phyloP scores from a whole-genome alignment of 1,140 invertebrate species.

The Oncopodura yosiiana region DNA sequence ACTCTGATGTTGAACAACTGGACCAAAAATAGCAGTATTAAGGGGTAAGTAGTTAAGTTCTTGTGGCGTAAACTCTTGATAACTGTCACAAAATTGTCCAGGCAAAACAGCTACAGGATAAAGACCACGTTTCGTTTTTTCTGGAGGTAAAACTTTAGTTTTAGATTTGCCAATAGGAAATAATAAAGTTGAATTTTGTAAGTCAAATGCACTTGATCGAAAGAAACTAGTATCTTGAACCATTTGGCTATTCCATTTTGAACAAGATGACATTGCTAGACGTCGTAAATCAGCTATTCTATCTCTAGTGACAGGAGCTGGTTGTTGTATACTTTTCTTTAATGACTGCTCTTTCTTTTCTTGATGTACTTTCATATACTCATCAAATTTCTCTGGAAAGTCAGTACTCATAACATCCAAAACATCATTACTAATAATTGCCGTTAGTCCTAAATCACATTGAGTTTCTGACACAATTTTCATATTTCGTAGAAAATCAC shows the following conservation, averaged over 20 bases:
- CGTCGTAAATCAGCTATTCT: constrained; percentile 55
- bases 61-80: constrained; percentile 57
- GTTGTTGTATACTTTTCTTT: constrained; percentile 44
- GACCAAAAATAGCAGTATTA: constrained; percentile 76
- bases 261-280: constrained; percentile 73
- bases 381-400: constrained; percentile 90
- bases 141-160: constrained; percentile 42
- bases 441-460: constrained; percentile 82
- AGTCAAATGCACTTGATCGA: constrained; percentile 57
- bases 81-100: constrained; percentile 84
- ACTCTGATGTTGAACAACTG: constrained; percentile 48
- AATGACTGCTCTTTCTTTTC: constrained; percentile 62
- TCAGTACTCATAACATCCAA: constrained; percentile 89
- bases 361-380: constrained; percentile 71
- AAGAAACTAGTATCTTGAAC: constrained; percentile 64
- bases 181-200: constrained; percentile 66
- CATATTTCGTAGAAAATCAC: constrained; percentile 72
- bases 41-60: constrained; percentile 74
- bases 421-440: constrained; percentile 79
- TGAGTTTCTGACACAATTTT: constrained; percentile 80
- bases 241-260: constrained; percentile 77
- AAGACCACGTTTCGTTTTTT: constrained; percentile 50
- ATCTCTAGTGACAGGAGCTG: constrained; percentile 18
- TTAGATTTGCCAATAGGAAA: constrained; percentile 47
- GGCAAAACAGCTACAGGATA: constrained; percentile 87